Conservation (phyloP, 2,797 vertebrate genomes). For the Hydrolagus colliei region DNA sequence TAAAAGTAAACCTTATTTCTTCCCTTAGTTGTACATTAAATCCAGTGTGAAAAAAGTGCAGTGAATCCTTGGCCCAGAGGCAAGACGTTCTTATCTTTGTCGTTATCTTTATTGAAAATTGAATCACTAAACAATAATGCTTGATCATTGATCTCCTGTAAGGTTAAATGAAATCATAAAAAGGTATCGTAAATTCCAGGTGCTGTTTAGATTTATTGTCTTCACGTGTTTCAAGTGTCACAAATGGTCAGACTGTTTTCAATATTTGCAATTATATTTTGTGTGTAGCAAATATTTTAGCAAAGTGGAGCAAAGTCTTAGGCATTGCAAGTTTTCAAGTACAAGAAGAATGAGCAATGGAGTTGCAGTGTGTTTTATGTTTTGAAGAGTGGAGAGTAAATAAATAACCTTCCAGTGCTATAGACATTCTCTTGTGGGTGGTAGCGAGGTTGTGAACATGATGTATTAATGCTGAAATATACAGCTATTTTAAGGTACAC, state of each 20-base stretch:
- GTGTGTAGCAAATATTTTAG: not conserved
- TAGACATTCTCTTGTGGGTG: not conserved
- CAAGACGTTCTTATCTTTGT: not conserved
- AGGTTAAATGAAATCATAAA: not conserved
- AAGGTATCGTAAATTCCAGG: no score
- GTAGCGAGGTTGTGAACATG: not conserved
- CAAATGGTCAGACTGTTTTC: not conserved
- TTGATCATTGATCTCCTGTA: not conserved
- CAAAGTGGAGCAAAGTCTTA: not conserved
- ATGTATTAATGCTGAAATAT: not conserved
- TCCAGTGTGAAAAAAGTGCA: no score
- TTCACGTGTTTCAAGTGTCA: not conserved
- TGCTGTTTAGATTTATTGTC: not conserved
- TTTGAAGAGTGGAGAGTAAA: not conserved
- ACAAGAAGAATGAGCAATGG: not conserved
- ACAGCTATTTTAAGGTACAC: not conserved
- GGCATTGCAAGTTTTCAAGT: not conserved
- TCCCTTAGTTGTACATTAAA: no score
- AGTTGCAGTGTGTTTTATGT: not conserved
- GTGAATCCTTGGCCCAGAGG: no score
- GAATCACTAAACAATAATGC: not conserved
- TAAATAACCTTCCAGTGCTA: not conserved
- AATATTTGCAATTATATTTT: not conserved
- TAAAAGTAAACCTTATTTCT: no score
- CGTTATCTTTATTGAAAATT: not conserved